phyloP scores from a whole-genome alignment of 2,797 vertebrate species.

The Phoebastria nigripes region DNA sequence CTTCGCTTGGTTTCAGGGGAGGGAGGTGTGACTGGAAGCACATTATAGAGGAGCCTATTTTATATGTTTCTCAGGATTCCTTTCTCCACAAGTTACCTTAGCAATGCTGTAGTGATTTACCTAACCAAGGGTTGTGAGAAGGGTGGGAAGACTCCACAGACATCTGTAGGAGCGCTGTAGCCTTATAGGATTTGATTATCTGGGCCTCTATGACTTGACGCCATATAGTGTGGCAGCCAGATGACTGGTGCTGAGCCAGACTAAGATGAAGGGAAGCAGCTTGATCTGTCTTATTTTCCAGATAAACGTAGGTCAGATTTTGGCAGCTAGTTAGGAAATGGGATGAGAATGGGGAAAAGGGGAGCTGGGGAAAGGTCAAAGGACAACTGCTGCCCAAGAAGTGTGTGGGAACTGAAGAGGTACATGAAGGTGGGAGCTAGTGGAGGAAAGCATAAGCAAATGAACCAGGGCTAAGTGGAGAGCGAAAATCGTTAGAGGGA shows the following conservation, averaged over 20 bases:
- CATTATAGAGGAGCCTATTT: neutral
- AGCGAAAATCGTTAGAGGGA: neutral
- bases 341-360: neutral
- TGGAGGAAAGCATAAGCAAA: neutral
- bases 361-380: neutral
- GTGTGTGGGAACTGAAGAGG: neutral
- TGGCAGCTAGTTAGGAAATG: slow-evolving; percentile 1
- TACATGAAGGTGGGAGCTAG: neutral
- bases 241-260: neutral
- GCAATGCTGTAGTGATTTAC: neutral
- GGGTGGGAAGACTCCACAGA: neutral
- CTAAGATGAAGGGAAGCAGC: neutral
- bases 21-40: neutral
- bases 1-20: neutral
- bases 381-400: neutral
- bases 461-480: neutral
- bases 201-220: neutral
- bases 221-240: neutral
- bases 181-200: neutral
- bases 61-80: neutral
- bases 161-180: neutral
- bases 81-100: neutral
- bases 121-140: neutral
- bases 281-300: neutral
- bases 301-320: neutral